These are phyloP conservation scores for Scaptomyza cyrtandrae DNA, from an alignment of 2,888 invertebrate genomes.

Conservation along the genomic window DNA sequence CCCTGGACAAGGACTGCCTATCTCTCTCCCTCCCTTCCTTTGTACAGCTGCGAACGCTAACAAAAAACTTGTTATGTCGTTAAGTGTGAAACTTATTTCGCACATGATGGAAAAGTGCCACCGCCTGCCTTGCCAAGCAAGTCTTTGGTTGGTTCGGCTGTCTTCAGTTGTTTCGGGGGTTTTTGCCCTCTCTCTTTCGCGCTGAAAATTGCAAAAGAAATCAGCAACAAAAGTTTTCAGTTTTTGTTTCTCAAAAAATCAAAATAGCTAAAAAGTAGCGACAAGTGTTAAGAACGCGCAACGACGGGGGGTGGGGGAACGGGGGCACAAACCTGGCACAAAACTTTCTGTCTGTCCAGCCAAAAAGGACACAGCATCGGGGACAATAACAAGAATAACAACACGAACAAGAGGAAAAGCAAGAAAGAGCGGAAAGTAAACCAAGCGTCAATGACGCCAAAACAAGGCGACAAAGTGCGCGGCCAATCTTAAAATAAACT, in stretches of 20 bases:
- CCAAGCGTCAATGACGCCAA: slow-evolving; percentile 60
- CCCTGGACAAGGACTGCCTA: slow-evolving; percentile 56
- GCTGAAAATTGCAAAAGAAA: slow-evolving; percentile 75
- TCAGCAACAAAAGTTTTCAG: slow-evolving; percentile 77
- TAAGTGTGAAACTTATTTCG: slow-evolving; percentile 80
- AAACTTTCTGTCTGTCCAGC: slow-evolving; percentile 56
- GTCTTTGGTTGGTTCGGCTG: not conserved
- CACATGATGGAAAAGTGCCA: slow-evolving; percentile 70
- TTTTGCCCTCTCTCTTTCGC: not conserved
- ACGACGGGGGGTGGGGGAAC: not conserved
- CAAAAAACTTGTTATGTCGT: slow-evolving; percentile 78
- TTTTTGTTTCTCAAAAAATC: slow-evolving; percentile 77
- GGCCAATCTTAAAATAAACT: slow-evolving; percentile 80
- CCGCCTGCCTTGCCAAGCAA: slow-evolving; percentile 4
- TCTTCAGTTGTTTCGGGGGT: not conserved
- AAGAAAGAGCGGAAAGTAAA: slow-evolving; percentile 48
- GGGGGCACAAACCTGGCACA: slow-evolving; percentile 30
- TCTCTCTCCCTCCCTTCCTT: not conserved
- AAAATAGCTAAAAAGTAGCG: slow-evolving; percentile 80
- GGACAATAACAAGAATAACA: slow-evolving; percentile 22
- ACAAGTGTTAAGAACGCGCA: slow-evolving; percentile 65
- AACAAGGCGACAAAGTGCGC: slow-evolving; percentile 72
- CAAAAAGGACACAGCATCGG: slow-evolving; percentile 33
- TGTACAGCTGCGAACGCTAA: slow-evolving; percentile 26
- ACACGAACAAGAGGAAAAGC: slow-evolving; percentile 13